Evolutionary conservation across 92 coral and sea anemone genomes (phyloP).

Genomic region (Porites divaricata): DNA sequence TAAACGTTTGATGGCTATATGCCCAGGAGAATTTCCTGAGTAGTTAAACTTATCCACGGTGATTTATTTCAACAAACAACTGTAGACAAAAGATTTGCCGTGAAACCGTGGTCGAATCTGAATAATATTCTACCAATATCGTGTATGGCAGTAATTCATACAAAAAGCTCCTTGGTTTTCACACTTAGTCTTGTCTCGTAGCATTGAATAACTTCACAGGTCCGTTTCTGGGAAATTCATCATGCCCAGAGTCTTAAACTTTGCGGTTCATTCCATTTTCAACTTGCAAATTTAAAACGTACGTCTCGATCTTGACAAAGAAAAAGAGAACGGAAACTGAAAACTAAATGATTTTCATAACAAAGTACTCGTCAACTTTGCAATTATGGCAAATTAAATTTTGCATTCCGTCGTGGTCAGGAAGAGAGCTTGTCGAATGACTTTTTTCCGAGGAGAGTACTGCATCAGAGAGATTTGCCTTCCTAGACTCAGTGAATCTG

Average conservation of each 20-base stretch:
- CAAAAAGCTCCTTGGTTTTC: slow-evolving; percentile 10
- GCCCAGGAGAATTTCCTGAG: not conserved
- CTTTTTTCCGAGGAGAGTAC: slow-evolving; percentile 16
- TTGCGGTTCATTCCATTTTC: slow-evolving; percentile 10
- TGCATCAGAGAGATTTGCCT: slow-evolving; percentile 19
- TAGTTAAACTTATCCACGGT: slow-evolving; percentile 10
- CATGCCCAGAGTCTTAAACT: slow-evolving; percentile 7
- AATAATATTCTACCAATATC: not conserved
- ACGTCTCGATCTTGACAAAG: not conserved
- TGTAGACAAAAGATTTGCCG: not conserved
- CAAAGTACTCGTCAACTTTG: slow-evolving; percentile 15
- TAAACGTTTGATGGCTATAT: slow-evolving; percentile 8
- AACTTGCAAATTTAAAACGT: not conserved
- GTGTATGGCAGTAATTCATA: not conserved
- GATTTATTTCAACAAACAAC: not conserved
- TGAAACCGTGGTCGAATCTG: slow-evolving; percentile 11
- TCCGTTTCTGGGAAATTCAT: slow-evolving; percentile 18
- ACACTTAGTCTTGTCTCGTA: slow-evolving; percentile 15
- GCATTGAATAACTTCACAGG: slow-evolving; percentile 20
- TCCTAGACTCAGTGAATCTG: slow-evolving; percentile 17
- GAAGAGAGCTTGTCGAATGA: slow-evolving; percentile 13
- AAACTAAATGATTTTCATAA: slow-evolving; percentile 15
- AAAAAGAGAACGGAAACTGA: slow-evolving; percentile 6
- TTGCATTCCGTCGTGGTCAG: slow-evolving; percentile 22
- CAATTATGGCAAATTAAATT: slow-evolving; percentile 16